These are phyloP conservation scores for Ips nitidus DNA, from an alignment of 1,140 invertebrate genomes.

Conservation along the genomic window DNA sequence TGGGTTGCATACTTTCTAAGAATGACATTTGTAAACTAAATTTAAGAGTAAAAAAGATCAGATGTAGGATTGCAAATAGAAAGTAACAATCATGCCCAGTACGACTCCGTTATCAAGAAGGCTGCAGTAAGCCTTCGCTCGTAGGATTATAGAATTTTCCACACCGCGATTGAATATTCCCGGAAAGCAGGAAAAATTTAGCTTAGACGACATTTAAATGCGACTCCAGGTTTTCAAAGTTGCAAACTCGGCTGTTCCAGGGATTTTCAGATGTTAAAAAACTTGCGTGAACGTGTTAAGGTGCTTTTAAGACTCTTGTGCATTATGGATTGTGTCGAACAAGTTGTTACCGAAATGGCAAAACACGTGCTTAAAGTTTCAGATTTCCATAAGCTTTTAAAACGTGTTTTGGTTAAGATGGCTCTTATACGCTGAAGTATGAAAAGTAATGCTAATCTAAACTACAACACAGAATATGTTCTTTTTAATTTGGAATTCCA, in stretches of 20 bases:
- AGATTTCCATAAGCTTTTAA: slow-evolving; percentile 7
- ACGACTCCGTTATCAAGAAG: slow-evolving; percentile 6
- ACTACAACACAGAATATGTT: too few relatives aligned
- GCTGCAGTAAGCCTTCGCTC: slow-evolving; percentile 5
- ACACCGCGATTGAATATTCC: slow-evolving; percentile 21
- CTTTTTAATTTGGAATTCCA: too few relatives aligned
- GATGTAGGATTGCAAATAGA: background rate
- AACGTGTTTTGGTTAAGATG: background rate
- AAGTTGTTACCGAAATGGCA: slow-evolving; percentile 6
- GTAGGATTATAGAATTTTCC: slow-evolving; percentile 23
- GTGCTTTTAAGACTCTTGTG: slow-evolving; percentile 18
- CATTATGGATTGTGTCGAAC: slow-evolving; percentile 19
- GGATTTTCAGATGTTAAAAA: slow-evolving; percentile 26
- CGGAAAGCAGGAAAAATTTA: slow-evolving; percentile 24
- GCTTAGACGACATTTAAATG: slow-evolving; percentile 28
- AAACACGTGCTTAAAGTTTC: slow-evolving; percentile 3
- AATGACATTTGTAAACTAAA: too few relatives aligned
- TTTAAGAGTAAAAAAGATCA: slow-evolving; percentile 4
- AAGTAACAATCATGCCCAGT: background rate
- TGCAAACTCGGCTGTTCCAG: slow-evolving; percentile 15
- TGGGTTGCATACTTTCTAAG: too few relatives aligned
- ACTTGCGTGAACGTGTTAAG: slow-evolving; percentile 28
- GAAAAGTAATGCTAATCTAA: too few relatives aligned
- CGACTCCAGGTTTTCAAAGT: slow-evolving; percentile 15
- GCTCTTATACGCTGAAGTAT: too few relatives aligned